Evolutionary conservation across 1,140 invertebrate species (phyloP).

Genomic region (Pissodes strobi): DNA sequence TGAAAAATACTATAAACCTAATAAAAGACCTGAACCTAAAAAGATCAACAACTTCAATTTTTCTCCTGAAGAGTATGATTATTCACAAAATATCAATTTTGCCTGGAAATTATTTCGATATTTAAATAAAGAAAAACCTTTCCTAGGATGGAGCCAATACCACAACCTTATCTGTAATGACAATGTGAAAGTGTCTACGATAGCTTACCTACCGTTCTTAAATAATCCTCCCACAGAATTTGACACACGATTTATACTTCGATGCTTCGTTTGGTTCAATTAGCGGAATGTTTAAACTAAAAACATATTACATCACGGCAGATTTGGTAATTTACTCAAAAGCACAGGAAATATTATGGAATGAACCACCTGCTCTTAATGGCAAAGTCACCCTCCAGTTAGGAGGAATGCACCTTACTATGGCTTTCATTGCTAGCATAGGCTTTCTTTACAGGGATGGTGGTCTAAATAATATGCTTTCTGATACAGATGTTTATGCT

Average conservation of each 20-base stretch:
- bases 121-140: slow-evolving; percentile 8
- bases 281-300: slow-evolving; percentile 10
- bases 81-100: too few relatives aligned
- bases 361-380: slow-evolving; percentile 13
- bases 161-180: too few relatives aligned
- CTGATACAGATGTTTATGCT: too few relatives aligned
- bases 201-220: too few relatives aligned
- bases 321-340: slow-evolving; percentile 22
- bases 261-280: slow-evolving; percentile 9
- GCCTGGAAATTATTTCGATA: background rate
- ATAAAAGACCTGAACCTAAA: background rate
- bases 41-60: background rate
- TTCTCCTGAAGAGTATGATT: too few relatives aligned
- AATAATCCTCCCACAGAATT: slow-evolving; percentile 18
- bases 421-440: slow-evolving; percentile 23
- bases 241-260: slow-evolving; percentile 18
- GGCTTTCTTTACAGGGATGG: too few relatives aligned
- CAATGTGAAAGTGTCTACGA: slow-evolving; percentile 14
- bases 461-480: background rate
- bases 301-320: slow-evolving; percentile 19
- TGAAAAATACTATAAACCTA: too few relatives aligned
- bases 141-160: slow-evolving; percentile 11
- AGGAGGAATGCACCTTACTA: slow-evolving; percentile 18
- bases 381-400: slow-evolving; percentile 18
- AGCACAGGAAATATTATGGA: slow-evolving; percentile 20